These are phyloP conservation scores for Pasiphila rectangulata DNA, from an alignment of 2,888 invertebrate genomes.

Conservation along the genomic window DNA sequence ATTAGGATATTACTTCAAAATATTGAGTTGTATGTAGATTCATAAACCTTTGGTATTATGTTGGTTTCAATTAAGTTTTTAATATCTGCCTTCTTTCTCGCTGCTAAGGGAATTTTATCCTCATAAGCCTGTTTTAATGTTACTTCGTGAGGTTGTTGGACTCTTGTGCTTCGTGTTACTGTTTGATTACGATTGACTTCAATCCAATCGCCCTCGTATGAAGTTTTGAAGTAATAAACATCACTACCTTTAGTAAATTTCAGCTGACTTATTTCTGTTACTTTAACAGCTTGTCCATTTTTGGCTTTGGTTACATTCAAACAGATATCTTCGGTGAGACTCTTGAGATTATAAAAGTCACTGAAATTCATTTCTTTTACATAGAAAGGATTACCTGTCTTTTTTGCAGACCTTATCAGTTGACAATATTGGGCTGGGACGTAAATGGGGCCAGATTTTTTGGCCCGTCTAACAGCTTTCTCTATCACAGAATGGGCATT, in stretches of 20 bases:
- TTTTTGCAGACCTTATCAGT: constrained; percentile 10
- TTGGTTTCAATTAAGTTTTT: too few species aligned
- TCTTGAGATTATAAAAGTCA: constrained; percentile 12
- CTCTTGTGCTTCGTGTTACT: too few species aligned
- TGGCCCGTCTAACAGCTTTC: constrained; percentile 1
- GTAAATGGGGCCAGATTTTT: constrained; percentile 6
- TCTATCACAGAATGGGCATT: constrained; percentile 15
- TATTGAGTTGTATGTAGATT: too few species aligned
- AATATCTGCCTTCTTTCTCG: too few species aligned
- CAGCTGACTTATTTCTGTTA: constrained; percentile 13
- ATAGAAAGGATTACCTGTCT: constrained; percentile 8
- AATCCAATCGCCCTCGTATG: constrained; percentile 12
- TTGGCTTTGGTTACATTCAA: constrained; percentile 10
- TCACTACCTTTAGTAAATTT: constrained; percentile 9
- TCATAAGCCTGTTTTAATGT: too few species aligned
- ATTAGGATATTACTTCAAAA: constrained; percentile 1
- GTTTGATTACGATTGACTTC: constrained; percentile 13
- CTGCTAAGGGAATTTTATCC: too few species aligned
- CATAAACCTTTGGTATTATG: too few species aligned
- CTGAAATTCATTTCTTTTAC: constrained; percentile 12
- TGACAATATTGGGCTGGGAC: constrained; percentile 8
- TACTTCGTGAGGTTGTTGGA: too few species aligned
- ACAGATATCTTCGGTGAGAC: constrained; percentile 11
- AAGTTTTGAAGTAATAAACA: constrained; percentile 14
- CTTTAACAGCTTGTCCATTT: constrained; percentile 13